Conservation (phyloP, 2,113 vertebrate species). For the Ceuthmochares aereus region DNA sequence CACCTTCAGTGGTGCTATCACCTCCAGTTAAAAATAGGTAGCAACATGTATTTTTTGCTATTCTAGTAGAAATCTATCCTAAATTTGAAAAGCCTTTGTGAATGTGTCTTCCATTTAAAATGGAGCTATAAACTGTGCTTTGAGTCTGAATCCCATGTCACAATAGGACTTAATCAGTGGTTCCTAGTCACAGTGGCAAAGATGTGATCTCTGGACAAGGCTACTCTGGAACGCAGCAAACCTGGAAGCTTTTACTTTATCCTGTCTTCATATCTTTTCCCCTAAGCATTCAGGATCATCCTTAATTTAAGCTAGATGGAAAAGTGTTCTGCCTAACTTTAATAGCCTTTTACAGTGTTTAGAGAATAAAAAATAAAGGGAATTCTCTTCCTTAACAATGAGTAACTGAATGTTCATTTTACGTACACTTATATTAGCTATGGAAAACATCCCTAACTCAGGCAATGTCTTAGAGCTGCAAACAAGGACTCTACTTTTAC, state of each 20-base stretch:
- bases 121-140: neutral
- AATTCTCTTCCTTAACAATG: neutral
- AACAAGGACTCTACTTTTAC: neutral
- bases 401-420: neutral
- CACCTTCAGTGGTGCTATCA: neutral
- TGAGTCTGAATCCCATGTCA: neutral
- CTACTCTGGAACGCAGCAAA: neutral
- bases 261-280: neutral
- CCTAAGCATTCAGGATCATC: neutral
- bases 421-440: neutral
- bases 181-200: neutral
- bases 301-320: neutral
- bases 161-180: neutral
- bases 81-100: neutral
- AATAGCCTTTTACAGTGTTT: neutral
- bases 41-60: neutral
- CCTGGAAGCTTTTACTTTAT: neutral
- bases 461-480: neutral
- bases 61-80: neutral
- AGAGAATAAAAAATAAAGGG: neutral
- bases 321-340: neutral
- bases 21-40: neutral
- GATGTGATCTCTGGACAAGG: neutral
- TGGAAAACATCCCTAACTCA: neutral
- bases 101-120: neutral